Percentiles rank a stretch among this genome's conserved stretches.
phyloP scores from a whole-genome alignment of 1,140 invertebrate species.

The Phocides pigmalion region DNA sequence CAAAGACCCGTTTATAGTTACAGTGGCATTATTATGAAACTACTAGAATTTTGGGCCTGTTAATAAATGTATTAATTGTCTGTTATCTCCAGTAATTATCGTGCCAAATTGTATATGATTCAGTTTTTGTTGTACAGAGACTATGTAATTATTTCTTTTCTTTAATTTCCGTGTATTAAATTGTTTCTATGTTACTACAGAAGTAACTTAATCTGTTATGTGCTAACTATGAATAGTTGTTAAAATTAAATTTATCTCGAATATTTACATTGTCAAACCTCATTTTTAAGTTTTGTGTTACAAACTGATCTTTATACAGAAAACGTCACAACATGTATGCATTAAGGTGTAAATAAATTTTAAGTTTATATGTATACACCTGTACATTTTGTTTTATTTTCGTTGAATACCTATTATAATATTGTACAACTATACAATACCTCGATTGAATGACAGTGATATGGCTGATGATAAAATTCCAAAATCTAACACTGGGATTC shows the following conservation, averaged over 20 bases:
- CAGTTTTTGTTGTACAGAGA: constrained; percentile 39
- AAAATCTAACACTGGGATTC: too few species aligned
- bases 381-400: constrained; percentile 71
- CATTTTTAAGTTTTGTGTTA: constrained; percentile 41
- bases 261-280: constrained; percentile 42
- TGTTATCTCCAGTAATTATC: constrained; percentile 20
- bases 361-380: constrained; percentile 81
- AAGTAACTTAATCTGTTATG: constrained; percentile 21
- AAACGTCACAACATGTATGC: constrained; percentile 77
- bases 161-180: constrained; percentile 30
- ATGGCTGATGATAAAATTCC: too few species aligned
- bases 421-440: too few species aligned
- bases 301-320: constrained; percentile 54
- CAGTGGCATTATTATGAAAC: constrained; percentile 36
- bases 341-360: constrained; percentile 80
- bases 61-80: constrained; percentile 1
- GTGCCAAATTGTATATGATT: constrained; percentile 66
- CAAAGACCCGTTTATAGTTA: constrained; percentile 54
- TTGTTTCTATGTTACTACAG: constrained; percentile 39
- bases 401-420: too few species aligned
- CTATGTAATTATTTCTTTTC: constrained; percentile 21
- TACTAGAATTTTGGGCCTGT: constrained; percentile 14
- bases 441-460: too few species aligned
- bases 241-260: constrained; percentile 43
- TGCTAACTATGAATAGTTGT: constrained; percentile 27